Evolutionary conservation across 2,888 invertebrate species (phyloP).

Genomic region (Ryuthela nishihirai): DNA sequence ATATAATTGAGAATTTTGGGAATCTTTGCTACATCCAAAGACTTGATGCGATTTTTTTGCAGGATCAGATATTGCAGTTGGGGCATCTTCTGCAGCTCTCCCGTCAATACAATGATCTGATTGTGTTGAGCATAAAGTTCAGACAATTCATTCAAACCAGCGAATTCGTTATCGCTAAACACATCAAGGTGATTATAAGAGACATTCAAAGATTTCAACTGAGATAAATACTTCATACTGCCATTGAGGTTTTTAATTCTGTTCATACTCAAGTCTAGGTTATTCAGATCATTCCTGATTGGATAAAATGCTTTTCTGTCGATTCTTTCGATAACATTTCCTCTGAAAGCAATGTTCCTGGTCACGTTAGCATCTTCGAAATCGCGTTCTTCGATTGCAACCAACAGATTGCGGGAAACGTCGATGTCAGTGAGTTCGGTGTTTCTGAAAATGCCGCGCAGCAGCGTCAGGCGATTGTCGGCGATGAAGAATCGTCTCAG

Average conservation of each 20-base stretch:
- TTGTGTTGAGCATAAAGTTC: conserved; percentile 20
- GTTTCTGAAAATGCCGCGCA: not conserved
- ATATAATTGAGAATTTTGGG: conserved; percentile 11
- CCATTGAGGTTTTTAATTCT: conserved; percentile 6
- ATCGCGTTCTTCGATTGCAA: not conserved
- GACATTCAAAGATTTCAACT: conserved; percentile 17
- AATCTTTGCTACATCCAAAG: conserved; percentile 1
- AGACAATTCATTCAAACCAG: conserved; percentile 24
- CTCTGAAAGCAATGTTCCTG: not conserved
- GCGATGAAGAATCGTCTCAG: not conserved
- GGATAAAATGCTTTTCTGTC: not conserved
- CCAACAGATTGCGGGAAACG: not conserved
- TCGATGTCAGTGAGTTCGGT: not conserved
- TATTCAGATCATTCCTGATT: conserved; percentile 10
- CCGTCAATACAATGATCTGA: not conserved
- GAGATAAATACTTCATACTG: conserved; percentile 10
- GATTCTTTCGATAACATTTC: not conserved
- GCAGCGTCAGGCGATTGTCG: not conserved
- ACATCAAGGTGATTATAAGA: conserved; percentile 12
- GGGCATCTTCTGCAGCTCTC: conserved; percentile 3
- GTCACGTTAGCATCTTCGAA: not conserved
- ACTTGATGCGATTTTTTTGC: conserved; percentile 10
- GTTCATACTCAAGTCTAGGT: conserved; percentile 20
- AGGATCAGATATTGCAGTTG: conserved; percentile 19
- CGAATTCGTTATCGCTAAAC: too few species aligned